Base-by-base conservation (phyloP, 2,888 invertebrate species). In the Lasioglossum leucozonium region DNA sequence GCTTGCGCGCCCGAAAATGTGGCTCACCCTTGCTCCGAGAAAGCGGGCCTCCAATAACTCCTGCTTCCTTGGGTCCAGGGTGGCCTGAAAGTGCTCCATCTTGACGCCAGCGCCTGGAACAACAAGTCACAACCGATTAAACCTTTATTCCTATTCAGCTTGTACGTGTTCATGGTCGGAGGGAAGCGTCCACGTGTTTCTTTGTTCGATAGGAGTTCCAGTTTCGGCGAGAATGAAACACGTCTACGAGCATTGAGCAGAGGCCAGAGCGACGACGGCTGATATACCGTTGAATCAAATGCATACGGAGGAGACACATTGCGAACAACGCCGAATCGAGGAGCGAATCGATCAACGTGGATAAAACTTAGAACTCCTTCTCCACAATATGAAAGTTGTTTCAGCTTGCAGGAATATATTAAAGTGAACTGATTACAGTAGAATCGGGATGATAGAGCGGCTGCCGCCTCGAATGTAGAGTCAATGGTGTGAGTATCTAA, bases 31-130 rank as follows among this genome's bases (percentile, higher is more conserved):
- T 96, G 98, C 98, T 96, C 99, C 98, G 95, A 98, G 97, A 96
- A 99, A 98, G 96, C 99, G 97, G 95, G 99, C 99, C 96, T 99
- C 99, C 96, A 99, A 97, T 95, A 99, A 97, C 97, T 99, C 99
- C 96, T 99, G 99, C 96, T 99, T 99, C 96, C 99, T 97, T 96
- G 99, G 99, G 97, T 99, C 99, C 96, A 99, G 97, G 96, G 98
- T 97, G 96, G 98, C 97, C 96, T 98, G 98, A 97, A 98, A 98
- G 96, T 98, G 98, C 97, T 98, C 98, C 98, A 98, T 98, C 97
- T 97, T 98, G 97, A 97, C 97, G 97, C 97, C 97, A 97, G 97
- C 97, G 97, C 97, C 97, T 97, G 96, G 93, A 96, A 96, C 94
- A 94, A 82, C 85, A 88, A 81, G 82, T 87, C 75, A 86, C 75